Evolutionary conservation across 2,888 invertebrate species (phyloP).

Genomic region (Axea sp.): DNA sequence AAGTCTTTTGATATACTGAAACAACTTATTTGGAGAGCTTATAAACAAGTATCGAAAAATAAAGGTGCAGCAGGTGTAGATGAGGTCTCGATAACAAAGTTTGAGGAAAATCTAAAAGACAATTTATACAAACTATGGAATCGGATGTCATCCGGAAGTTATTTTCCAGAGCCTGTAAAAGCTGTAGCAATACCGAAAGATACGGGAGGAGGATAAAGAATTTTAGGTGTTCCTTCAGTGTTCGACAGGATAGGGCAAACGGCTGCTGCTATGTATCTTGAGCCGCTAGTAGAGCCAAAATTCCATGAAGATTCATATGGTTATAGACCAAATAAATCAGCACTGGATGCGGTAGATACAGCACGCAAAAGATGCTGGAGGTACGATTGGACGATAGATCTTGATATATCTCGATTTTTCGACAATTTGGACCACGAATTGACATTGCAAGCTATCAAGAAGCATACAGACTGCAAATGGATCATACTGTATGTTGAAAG

Average conservation of each 20-base stretch:
- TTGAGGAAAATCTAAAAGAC: conserved; percentile 4
- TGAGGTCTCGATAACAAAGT: background rate
- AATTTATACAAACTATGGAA: conserved; percentile 16
- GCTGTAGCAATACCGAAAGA: conserved; percentile 9
- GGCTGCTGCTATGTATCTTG: background rate
- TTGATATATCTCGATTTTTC: conserved; percentile 7
- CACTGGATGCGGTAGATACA: conserved; percentile 2
- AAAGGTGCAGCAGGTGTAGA: conserved; percentile 10
- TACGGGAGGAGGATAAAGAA: background rate
- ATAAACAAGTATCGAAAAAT: background rate
- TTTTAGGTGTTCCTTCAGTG: conserved; percentile 11
- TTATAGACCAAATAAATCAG: conserved; percentile 18
- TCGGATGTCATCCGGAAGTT: conserved; percentile 13
- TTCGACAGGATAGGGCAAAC: conserved; percentile 10
- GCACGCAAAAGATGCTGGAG: conserved; percentile 7
- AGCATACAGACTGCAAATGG: conserved; percentile 3
- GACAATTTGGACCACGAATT: conserved; percentile 5
- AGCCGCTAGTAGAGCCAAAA: conserved; percentile 7
- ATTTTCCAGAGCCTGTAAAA: conserved; percentile 10
- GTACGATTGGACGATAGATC: conserved; percentile 1
- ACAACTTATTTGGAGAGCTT: background rate
- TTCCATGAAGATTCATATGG: conserved; percentile 17
- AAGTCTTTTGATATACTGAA: conserved; percentile 6
- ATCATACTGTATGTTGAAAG: conserved; percentile 2
- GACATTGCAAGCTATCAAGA: background rate